Evolutionary conservation across 2,797 vertebrate species (phyloP).

Genomic region (Enteromius paludinosus): DNA sequence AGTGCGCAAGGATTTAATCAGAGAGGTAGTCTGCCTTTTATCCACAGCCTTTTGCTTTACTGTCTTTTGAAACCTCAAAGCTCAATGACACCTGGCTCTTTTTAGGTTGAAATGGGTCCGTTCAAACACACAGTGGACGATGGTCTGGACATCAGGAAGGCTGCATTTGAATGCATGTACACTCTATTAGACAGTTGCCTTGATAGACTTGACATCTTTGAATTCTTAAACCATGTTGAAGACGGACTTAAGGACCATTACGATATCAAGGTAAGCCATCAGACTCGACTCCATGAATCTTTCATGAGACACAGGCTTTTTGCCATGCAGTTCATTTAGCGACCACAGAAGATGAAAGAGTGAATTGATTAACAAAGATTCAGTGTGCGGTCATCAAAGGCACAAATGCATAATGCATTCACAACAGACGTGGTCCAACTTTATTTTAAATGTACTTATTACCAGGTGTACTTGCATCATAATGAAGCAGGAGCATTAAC

Average conservation of each 20-base stretch:
- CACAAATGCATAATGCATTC: slow-evolving; percentile 4
- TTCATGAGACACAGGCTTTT: slow-evolving; percentile 28
- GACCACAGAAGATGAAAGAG: slow-evolving; percentile 30
- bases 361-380: slow-evolving; percentile 30
- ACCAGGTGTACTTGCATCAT: background rate
- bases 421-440: background rate
- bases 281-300: slow-evolving; percentile 1
- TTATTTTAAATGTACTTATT: slow-evolving; percentile 2
- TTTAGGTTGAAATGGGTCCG: slow-evolving; percentile 91
- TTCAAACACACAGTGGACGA: slow-evolving; percentile 93
- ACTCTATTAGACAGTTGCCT: slow-evolving; percentile 91
- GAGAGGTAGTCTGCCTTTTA: slow-evolving; percentile 79
- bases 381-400: slow-evolving; percentile 20
- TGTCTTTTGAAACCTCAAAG: background rate
- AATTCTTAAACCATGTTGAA: slow-evolving; percentile 92
- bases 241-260: slow-evolving; percentile 93
- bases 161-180: slow-evolving; percentile 93
- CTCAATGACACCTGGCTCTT: background rate
- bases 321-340: slow-evolving; percentile 14
- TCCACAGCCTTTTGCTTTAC: background rate
- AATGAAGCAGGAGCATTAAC: background rate
- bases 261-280: slow-evolving; percentile 87
- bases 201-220: slow-evolving; percentile 91
- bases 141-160: slow-evolving; percentile 89
- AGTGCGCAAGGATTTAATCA: slow-evolving; percentile 90